Percentiles rank a stretch among this genome's conserved stretches.
Evolutionary conservation across 92 coral and sea anemone genomes (phyloP).

Genomic region (Muricea muricata): DNA sequence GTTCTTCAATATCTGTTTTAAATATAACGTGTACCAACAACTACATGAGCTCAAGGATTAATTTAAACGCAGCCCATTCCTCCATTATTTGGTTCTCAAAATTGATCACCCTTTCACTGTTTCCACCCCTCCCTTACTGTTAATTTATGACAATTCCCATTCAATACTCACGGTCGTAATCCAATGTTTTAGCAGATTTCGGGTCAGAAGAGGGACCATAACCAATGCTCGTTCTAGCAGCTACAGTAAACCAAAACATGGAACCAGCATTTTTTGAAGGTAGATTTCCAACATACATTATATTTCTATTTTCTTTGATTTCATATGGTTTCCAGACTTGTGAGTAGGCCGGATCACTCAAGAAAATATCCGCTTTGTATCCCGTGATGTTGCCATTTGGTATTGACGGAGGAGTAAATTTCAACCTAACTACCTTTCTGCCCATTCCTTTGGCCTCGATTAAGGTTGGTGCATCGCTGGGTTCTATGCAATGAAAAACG

Average conservation of each 20-base stretch:
- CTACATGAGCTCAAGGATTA: no score
- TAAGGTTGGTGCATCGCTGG: neutral
- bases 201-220: constrained; percentile 74
- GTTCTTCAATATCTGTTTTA: no score
- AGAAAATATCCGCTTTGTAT: constrained; percentile 68
- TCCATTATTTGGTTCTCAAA: no score
- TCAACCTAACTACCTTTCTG: constrained; percentile 66
- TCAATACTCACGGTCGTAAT: constrained; percentile 85
- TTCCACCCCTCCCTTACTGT: no score
- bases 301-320: constrained; percentile 56
- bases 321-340: constrained; percentile 68
- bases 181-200: constrained; percentile 68
- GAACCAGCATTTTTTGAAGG: constrained; percentile 72
- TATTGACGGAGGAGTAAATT: constrained; percentile 74
- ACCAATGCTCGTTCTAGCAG: constrained; percentile 82
- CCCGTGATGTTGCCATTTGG: constrained; percentile 83
- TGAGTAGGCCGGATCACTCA: constrained; percentile 60
- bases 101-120: no score
- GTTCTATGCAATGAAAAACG: neutral
- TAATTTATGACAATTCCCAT: neutral
- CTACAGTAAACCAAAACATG: constrained; percentile 82
- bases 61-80: no score
- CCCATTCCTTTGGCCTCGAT: constrained; percentile 47
- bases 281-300: constrained; percentile 51
- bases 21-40: no score